Evolutionary conservation across 2,888 invertebrate species (phyloP).

Genomic region (Zeuzera pyrina): DNA sequence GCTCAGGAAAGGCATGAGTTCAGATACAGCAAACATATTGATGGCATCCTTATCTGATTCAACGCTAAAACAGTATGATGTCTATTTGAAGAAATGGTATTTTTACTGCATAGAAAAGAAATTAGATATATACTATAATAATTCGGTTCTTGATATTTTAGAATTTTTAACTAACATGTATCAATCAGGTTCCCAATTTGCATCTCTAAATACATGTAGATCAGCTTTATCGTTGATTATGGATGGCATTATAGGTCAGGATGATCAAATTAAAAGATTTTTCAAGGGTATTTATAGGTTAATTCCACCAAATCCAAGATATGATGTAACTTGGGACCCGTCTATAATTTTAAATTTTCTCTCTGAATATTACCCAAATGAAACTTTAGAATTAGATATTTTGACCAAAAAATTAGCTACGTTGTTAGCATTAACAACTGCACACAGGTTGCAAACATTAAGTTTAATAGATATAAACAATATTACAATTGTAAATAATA

Average conservation of each 20-base stretch:
- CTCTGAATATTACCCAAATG: slow-evolving; percentile 1
- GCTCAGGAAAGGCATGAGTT: no score
- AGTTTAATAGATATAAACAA: slow-evolving; percentile 1
- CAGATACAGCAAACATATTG: no score
- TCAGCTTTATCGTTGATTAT: slow-evolving; percentile 4
- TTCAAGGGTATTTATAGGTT: slow-evolving; percentile 7
- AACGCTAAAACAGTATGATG: no score
- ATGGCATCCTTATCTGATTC: no score
- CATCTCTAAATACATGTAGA: slow-evolving; percentile 4
- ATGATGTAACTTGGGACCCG: slow-evolving; percentile 5
- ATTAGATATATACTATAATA: neutral
- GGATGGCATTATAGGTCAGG: no score
- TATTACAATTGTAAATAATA: neutral
- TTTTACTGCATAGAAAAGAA: no score
- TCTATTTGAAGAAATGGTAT: no score
- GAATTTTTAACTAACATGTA: neutral
- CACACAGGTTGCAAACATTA: slow-evolving; percentile 5
- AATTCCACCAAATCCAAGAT: slow-evolving; percentile 6
- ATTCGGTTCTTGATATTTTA: slow-evolving; percentile 1
- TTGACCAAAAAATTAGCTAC: slow-evolving; percentile 2
- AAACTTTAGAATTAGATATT: slow-evolving; percentile 4
- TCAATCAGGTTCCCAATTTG: slow-evolving; percentile 3
- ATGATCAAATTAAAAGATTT: slow-evolving; percentile 5
- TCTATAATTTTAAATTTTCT: slow-evolving; percentile 3
- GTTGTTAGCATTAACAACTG: slow-evolving; percentile 4